Conservation (phyloP, 2,797 vertebrate genomes). For the Sphenopsis melanotis region DNA sequence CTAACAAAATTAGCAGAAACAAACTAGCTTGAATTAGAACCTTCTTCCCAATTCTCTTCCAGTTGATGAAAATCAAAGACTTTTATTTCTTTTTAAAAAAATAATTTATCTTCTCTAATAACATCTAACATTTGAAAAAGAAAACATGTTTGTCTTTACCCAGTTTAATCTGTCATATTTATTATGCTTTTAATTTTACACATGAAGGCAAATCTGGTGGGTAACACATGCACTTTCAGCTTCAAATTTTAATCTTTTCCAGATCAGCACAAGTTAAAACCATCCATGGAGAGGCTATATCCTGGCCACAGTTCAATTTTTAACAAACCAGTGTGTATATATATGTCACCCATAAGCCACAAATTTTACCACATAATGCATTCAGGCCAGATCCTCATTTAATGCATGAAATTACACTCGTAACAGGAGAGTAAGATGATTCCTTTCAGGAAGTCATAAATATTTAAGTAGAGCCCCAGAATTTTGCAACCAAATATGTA, state of each 20-base stretch:
- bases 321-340: not conserved
- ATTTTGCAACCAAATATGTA: accelerated
- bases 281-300: not conserved
- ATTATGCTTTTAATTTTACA: not conserved
- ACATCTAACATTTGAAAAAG: not conserved
- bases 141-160: not conserved
- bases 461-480: not conserved
- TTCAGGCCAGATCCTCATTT: not conserved
- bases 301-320: not conserved
- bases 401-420: not conserved
- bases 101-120: not conserved
- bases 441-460: not conserved
- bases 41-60: not conserved
- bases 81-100: not conserved
- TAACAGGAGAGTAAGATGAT: not conserved
- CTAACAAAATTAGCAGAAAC: not conserved
- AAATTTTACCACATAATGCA: not conserved
- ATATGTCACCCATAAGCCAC: not conserved
- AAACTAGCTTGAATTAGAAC: not conserved
- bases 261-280: not conserved
- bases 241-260: not conserved
- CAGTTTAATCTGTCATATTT: not conserved
- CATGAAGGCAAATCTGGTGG: not conserved
- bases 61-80: not conserved
- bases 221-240: not conserved